These are phyloP conservation scores for Oncopeltus fasciatus DNA, from an alignment of 1,140 invertebrate species.

Conservation along the genomic window DNA sequence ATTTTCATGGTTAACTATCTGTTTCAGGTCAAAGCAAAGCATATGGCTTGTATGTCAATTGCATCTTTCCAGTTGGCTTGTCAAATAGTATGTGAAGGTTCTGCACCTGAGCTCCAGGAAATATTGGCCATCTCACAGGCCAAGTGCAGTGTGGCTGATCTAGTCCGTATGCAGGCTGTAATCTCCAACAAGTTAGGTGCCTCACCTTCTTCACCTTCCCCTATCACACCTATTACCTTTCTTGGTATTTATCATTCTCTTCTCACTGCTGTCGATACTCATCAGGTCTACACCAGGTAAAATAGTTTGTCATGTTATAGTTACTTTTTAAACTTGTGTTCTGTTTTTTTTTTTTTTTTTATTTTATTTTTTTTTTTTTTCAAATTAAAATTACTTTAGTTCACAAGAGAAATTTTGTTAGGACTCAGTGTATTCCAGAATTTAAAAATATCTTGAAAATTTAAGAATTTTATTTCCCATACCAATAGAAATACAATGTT, in stretches of 20 bases:
- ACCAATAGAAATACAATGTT: no score
- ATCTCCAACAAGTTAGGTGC: slow-evolving; percentile 52
- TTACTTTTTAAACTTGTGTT: no score
- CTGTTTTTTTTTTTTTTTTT: no score
- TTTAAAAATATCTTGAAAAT: no score
- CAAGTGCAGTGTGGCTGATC: slow-evolving; percentile 57
- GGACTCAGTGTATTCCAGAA: no score
- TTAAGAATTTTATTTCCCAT: no score
- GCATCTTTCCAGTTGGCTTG: slow-evolving; percentile 50
- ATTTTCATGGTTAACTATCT: background rate
- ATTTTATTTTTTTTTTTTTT: no score
- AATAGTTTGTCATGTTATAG: background rate
- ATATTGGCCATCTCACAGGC: slow-evolving; percentile 47
- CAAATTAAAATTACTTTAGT: no score
- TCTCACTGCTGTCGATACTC: slow-evolving; percentile 29
- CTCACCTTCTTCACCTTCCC: slow-evolving; percentile 37
- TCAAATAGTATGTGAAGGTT: slow-evolving; percentile 31
- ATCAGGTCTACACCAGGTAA: slow-evolving; percentile 21
- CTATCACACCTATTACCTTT: slow-evolving; percentile 48
- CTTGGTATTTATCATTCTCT: slow-evolving; percentile 46
- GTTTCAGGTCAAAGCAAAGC: slow-evolving; percentile 40
- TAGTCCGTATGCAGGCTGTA: slow-evolving; percentile 55
- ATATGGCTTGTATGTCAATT: slow-evolving; percentile 55
- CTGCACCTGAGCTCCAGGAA: slow-evolving; percentile 31
- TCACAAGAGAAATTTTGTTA: no score